Evolutionary conservation across 2,888 invertebrate species (phyloP).

Genomic region (Spodoptera littoralis): DNA sequence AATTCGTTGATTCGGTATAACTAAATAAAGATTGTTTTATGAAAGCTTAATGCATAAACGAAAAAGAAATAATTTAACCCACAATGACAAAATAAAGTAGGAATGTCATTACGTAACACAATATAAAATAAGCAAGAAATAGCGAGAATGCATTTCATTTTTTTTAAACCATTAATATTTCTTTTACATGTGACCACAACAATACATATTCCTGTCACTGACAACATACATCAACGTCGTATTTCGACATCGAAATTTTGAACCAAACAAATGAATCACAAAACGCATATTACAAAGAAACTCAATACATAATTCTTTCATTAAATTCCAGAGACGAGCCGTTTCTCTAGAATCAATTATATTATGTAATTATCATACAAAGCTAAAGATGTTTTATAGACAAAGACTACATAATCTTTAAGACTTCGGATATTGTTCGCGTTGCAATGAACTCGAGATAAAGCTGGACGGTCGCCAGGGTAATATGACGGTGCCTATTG

Average conservation of each 20-base stretch:
- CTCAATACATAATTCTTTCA: slow-evolving; percentile 28
- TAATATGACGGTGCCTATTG: slow-evolving; percentile 26
- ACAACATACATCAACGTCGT: slow-evolving; percentile 20
- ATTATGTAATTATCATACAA: slow-evolving; percentile 25
- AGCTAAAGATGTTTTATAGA: slow-evolving; percentile 33
- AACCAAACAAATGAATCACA: slow-evolving; percentile 16
- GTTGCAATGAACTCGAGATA: slow-evolving; percentile 37
- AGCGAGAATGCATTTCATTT: too few species aligned
- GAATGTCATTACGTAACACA: too few species aligned
- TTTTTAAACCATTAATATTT: too few species aligned
- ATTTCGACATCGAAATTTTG: slow-evolving; percentile 19
- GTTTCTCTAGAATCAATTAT: slow-evolving; percentile 28
- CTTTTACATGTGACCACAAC: neutral
- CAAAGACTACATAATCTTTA: slow-evolving; percentile 12
- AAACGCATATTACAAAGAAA: slow-evolving; percentile 6
- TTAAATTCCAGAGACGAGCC: slow-evolving; percentile 22
- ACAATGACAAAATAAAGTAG: too few species aligned
- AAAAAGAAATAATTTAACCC: too few species aligned
- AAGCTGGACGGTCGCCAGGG: slow-evolving; percentile 50
- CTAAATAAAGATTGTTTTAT: too few species aligned
- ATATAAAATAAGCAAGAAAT: too few species aligned
- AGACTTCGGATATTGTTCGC: slow-evolving; percentile 6
- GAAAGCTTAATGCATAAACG: too few species aligned
- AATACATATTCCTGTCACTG: slow-evolving; percentile 9
- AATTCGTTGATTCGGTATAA: too few species aligned